A percentile compares a stretch with the other conserved stretches of the same genome.
Evolutionary conservation across 2,113 vertebrate genomes (phyloP).

Genomic region (Pollimyrus isidori): DNA sequence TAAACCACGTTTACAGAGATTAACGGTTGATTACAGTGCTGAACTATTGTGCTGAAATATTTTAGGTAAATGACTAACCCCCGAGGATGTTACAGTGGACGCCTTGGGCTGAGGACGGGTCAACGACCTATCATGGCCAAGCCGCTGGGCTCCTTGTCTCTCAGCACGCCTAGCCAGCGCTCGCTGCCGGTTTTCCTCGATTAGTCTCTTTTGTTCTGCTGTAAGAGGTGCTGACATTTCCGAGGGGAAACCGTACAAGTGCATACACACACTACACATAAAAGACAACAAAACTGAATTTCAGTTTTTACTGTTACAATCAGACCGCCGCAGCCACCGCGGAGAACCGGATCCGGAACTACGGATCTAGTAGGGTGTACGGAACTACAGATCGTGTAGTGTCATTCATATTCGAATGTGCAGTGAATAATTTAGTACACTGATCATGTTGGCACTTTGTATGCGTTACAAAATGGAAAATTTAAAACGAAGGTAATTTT

Average conservation of each 20-base stretch:
- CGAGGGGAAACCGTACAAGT: neutral
- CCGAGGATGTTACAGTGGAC: neutral
- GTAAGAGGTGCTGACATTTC: slow-evolving; percentile 77
- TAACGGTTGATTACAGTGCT: neutral
- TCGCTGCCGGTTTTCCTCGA: slow-evolving; percentile 80
- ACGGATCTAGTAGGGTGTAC: no score
- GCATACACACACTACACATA: neutral
- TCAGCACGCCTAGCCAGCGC: slow-evolving; percentile 84
- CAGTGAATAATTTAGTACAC: no score
- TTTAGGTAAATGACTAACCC: neutral
- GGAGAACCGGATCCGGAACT: no score
- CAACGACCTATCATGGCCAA: neutral
- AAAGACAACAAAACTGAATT: neutral
- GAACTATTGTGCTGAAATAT: neutral
- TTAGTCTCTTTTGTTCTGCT: slow-evolving; percentile 77
- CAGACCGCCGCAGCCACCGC: no score
- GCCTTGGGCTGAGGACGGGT: neutral
- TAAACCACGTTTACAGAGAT: neutral
- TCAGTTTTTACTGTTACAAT: no score
- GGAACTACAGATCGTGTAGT: no score
- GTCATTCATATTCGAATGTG: neutral
- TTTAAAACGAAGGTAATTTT: no score
- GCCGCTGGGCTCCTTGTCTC: slow-evolving; percentile 49
- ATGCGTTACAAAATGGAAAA: no score
- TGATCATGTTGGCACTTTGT: no score